Evolutionary conservation across 2,113 vertebrate genomes (phyloP).

Genomic region (Pitta sordida): DNA sequence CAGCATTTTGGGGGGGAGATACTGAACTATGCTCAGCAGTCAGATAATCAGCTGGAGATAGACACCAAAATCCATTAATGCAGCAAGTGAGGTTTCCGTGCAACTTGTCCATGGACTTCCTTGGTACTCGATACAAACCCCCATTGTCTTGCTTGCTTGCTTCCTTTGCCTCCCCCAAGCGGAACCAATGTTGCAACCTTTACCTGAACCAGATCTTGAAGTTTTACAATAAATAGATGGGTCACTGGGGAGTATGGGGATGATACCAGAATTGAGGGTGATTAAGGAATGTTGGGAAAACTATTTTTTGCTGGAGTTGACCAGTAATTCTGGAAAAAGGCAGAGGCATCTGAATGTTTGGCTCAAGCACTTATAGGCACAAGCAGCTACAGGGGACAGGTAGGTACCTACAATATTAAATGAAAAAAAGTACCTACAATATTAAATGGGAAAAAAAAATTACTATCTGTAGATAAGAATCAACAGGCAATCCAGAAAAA

Average conservation of each 20-base stretch:
- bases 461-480: neutral
- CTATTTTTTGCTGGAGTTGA: neutral
- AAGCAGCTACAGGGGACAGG: neutral
- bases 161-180: neutral
- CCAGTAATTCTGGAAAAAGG: neutral
- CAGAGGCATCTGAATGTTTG: neutral
- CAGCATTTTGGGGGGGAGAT: neutral
- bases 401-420: neutral
- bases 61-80: neutral
- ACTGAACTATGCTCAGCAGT: neutral
- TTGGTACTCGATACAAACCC: neutral
- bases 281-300: neutral
- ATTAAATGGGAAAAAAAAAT: neutral
- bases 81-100: neutral
- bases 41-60: neutral
- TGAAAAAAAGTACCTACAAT: neutral
- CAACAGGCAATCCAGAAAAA: neutral
- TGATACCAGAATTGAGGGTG: neutral
- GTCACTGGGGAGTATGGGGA: neutral
- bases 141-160: neutral
- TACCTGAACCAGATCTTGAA: neutral
- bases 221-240: neutral
- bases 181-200: neutral
- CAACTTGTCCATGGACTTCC: neutral
- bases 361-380: neutral